Conservation (phyloP, 2,113 vertebrate species). For the Equus quagga region DNA sequence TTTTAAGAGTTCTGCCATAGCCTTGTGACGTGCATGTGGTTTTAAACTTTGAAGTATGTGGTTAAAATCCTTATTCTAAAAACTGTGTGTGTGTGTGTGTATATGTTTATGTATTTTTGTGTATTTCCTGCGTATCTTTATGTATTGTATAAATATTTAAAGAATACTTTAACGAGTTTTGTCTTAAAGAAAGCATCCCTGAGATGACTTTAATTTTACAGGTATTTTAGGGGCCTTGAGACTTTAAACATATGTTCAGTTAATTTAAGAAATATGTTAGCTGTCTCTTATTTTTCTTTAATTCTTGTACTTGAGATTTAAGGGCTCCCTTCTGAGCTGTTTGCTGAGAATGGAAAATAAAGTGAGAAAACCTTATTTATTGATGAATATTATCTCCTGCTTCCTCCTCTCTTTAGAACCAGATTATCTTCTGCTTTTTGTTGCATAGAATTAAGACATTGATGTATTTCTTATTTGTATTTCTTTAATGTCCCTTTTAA, state of each 20-base stretch:
- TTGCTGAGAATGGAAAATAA: conserved; percentile 1
- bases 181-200: background rate
- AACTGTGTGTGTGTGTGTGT: background rate
- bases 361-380: background rate
- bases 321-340: background rate
- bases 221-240: background rate
- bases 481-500: background rate
- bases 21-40: background rate
- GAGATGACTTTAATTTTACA: background rate
- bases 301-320: background rate
- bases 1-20: background rate
- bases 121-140: background rate
- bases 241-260: background rate
- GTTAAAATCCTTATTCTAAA: conserved; percentile 24
- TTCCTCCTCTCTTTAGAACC: background rate
- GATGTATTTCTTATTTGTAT: background rate
- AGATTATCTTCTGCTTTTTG: background rate
- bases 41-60: conserved; percentile 25
- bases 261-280: background rate
- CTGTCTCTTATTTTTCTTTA: background rate
- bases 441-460: background rate
- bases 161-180: background rate
- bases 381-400: background rate
- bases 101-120: background rate
- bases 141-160: background rate